Percentiles rank a stretch among this genome's conserved stretches.
These are phyloP conservation scores for Spea multiplicata DNA, from an alignment of 2,113 vertebrate genomes.

Conservation along the genomic window DNA sequence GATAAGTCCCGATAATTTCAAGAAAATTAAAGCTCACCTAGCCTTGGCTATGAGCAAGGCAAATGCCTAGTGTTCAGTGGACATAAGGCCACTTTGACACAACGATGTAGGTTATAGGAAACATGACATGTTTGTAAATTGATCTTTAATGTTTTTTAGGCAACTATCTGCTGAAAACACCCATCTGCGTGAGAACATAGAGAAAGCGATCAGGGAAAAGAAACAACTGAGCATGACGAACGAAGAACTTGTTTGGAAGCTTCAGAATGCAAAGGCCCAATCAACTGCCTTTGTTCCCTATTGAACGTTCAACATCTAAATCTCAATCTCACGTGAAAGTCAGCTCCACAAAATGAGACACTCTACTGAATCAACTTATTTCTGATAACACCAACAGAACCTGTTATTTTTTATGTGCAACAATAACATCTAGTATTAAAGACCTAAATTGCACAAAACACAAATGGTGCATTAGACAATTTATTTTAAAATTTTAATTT, in stretches of 20 bases:
- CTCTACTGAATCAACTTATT: no score
- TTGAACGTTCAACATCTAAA: constrained; percentile 70
- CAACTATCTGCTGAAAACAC: constrained; percentile 92
- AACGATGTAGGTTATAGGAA: background rate
- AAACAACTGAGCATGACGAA: constrained; percentile 63
- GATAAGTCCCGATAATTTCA: no score
- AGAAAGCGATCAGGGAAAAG: constrained; percentile 93
- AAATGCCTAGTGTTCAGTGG: constrained; percentile 84
- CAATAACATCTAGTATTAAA: no score
- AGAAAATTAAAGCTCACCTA: no score
- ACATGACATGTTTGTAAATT: no score
- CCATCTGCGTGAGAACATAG: constrained; percentile 86
- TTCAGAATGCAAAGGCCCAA: constrained; percentile 84
- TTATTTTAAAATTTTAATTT: no score
- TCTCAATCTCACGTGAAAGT: constrained; percentile 72
- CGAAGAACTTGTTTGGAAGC: constrained; percentile 90
- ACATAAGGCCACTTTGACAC: constrained; percentile 72
- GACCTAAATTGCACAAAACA: no score
- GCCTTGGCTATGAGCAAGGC: no score
- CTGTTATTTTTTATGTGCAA: no score
- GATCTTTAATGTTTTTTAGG: constrained; percentile 57
- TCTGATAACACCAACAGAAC: no score
- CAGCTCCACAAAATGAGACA: constrained; percentile 54
- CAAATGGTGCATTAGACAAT: no score
- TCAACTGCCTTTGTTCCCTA: constrained; percentile 74